These are phyloP conservation scores for Tethea ocularis DNA, from an alignment of 2,888 invertebrate genomes.

Conservation along the genomic window DNA sequence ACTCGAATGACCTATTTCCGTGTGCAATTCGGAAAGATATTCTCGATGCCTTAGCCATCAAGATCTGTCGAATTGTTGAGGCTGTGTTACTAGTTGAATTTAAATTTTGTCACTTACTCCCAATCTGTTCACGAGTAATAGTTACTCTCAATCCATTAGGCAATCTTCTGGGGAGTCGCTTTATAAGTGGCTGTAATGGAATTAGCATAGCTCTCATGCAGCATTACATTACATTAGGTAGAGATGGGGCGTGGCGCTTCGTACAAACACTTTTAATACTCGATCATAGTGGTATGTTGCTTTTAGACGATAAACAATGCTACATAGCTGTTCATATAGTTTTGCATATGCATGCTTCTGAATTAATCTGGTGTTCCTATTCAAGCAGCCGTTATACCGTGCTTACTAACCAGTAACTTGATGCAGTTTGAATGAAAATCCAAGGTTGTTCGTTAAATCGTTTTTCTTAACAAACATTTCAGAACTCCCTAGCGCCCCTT, in stretches of 20 bases:
- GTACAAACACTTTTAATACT: slow-evolving; percentile 15
- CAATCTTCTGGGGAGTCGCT: slow-evolving; percentile 17
- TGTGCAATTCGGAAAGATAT: neutral
- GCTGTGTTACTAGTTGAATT: slow-evolving; percentile 20
- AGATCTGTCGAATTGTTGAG: slow-evolving; percentile 4
- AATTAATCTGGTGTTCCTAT: neutral
- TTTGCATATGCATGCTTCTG: neutral
- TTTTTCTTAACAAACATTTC: neutral
- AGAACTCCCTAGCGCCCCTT: neutral
- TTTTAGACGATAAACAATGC: neutral
- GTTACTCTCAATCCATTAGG: slow-evolving; percentile 19
- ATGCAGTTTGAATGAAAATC: neutral
- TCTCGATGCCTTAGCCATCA: no score
- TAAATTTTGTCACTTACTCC: slow-evolving; percentile 31
- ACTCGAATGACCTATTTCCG: neutral
- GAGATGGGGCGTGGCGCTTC: slow-evolving; percentile 18
- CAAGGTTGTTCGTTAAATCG: neutral
- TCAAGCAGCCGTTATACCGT: neutral
- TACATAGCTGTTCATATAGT: neutral
- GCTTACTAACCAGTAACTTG: neutral
- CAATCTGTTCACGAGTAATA: slow-evolving; percentile 30
- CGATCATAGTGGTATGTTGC: neutral
- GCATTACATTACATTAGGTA: slow-evolving; percentile 13
- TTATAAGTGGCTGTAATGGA: slow-evolving; percentile 45
- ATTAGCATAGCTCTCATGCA: slow-evolving; percentile 41